phyloP scores from a whole-genome alignment of 2,888 invertebrate genomes.

The Drosophila fungiperda region DNA sequence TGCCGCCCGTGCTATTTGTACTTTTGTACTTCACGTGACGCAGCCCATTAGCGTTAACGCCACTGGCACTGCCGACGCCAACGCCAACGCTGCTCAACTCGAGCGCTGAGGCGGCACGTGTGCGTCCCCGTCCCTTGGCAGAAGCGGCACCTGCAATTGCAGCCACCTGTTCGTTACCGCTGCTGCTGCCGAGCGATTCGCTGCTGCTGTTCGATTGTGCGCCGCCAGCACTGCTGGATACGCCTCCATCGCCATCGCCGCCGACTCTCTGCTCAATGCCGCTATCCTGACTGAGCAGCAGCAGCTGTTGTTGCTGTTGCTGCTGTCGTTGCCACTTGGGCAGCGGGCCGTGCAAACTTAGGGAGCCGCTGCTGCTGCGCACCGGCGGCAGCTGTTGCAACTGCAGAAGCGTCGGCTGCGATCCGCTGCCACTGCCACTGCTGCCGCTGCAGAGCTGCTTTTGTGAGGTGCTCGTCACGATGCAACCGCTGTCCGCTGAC shows the following conservation, averaged over 20 bases:
- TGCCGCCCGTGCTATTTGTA: conserved; percentile 79
- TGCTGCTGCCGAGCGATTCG: conserved; percentile 81
- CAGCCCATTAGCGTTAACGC: conserved; percentile 25
- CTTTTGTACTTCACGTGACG: conserved; percentile 80
- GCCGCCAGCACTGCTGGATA: conserved; percentile 35
- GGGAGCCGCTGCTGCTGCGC: conserved; percentile 81
- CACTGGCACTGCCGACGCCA: neutral
- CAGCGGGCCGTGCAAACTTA: conserved; percentile 75
- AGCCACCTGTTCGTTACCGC: conserved; percentile 62
- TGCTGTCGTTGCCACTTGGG: conserved; percentile 69
- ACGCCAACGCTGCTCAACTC: conserved; percentile 62
- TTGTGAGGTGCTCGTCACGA: conserved; percentile 64
- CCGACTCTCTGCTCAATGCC: conserved; percentile 82
- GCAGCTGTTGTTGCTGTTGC: conserved; percentile 66
- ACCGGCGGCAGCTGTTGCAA: conserved; percentile 66
- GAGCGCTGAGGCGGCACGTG: conserved; percentile 67
- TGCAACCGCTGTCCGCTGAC: conserved; percentile 83
- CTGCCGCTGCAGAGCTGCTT: conserved; percentile 52
- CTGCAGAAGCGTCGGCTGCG: conserved; percentile 52
- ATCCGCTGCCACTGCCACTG: conserved; percentile 52
- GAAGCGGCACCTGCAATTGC: conserved; percentile 44
- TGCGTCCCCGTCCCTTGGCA: conserved; percentile 44
- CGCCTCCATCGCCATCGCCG: conserved; percentile 19
- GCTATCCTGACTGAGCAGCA: conserved; percentile 84
- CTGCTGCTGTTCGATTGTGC: conserved; percentile 77